These are phyloP conservation scores for Junonia oenone DNA, from an alignment of 2,888 invertebrate species.

Conservation along the genomic window DNA sequence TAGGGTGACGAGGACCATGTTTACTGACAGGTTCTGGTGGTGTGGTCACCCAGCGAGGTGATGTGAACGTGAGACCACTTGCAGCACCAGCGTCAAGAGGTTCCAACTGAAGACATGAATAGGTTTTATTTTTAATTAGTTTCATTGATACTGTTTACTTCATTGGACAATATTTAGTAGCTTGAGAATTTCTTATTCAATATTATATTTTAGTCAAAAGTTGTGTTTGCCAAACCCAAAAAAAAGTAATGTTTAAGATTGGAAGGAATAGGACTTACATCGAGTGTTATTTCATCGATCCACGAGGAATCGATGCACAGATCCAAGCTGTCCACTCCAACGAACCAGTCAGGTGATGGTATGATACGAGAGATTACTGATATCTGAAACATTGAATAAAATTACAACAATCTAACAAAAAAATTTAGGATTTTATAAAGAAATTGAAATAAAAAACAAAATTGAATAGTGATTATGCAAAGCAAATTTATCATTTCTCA, in stretches of 20 bases:
- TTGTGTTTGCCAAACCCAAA: background rate
- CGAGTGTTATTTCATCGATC: conserved; percentile 75
- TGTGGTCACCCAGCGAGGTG: conserved; percentile 93
- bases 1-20: conserved; percentile 89
- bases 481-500: no score
- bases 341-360: conserved; percentile 85
- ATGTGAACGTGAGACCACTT: conserved; percentile 94
- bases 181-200: no score
- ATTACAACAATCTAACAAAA: no score
- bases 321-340: conserved; percentile 81
- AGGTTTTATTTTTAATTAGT: no score
- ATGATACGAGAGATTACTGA: conserved; percentile 79
- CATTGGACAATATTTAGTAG: no score
- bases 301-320: conserved; percentile 80
- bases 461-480: no score
- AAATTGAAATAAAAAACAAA: no score
- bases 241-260: background rate
- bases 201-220: no score
- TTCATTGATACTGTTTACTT: no score
- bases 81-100: conserved; percentile 95
- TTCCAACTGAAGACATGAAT: conserved; percentile 85
- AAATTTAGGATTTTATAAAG: no score
- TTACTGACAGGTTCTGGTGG: conserved; percentile 90
- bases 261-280: conserved; percentile 53
- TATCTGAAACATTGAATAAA: no score